Conservation (phyloP, 2,113 vertebrate species). For the Myotis lucifugus region DNA sequence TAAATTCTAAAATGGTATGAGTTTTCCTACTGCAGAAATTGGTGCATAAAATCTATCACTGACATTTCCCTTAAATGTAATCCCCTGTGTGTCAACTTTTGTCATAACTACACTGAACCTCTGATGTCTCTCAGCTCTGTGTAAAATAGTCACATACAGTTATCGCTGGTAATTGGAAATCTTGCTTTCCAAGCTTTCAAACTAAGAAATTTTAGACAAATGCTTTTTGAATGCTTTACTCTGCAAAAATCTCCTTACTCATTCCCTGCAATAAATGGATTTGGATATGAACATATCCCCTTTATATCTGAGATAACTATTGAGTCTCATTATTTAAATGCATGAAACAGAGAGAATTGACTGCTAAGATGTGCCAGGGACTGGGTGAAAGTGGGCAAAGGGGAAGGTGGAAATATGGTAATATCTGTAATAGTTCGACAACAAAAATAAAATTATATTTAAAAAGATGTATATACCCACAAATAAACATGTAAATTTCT, state of each 20-base stretch:
- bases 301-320: not conserved
- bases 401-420: not conserved
- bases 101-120: not conserved
- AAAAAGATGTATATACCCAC: not conserved
- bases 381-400: not conserved
- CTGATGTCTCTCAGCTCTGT: not conserved
- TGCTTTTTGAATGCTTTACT: not conserved
- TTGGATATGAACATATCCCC: not conserved
- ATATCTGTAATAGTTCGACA: not conserved
- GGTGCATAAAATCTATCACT: constrained; percentile 25
- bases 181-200: not conserved
- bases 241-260: not conserved
- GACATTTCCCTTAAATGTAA: constrained; percentile 16
- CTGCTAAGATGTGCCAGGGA: not conserved
- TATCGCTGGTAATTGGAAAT: not conserved
- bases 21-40: not conserved
- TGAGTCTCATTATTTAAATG: not conserved
- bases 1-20: constrained; percentile 20
- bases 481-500: not conserved
- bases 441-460: not conserved
- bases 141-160: not conserved
- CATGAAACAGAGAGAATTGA: not conserved
- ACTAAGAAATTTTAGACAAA: not conserved
- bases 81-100: not conserved
- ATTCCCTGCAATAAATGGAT: not conserved